Evolutionary conservation across 2,888 invertebrate genomes (phyloP), one percentile per base, ranked within the genome.

Genomic region (Drymonia ruficornis): DNA sequence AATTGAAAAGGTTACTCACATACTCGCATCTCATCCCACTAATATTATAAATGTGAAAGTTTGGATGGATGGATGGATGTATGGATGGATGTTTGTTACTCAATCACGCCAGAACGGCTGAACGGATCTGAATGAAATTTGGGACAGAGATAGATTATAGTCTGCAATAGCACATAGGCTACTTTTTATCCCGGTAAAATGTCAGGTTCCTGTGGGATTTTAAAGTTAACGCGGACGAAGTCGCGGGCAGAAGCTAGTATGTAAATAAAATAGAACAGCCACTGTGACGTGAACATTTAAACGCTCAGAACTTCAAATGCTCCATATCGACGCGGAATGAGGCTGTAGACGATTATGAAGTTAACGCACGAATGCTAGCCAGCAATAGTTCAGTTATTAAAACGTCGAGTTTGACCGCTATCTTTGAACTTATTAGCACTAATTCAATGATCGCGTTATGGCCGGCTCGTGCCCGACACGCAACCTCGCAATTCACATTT

Each of bases 361-460:
- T 65, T 67, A 60, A 65, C 63, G 65, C 69, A 68, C 67, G 61
- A 65, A 64, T 52, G 49, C 51, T 59, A 15, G 55, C n/a, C n/a
- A 66, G 61, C 60, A 67, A 65, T 72, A 61, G 49, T 65, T 69
- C 56, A 65, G 67, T 72, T 73, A 72, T 75, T 73, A 74, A 63
- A 78, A 74, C 70, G 73, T 79, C 72, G 72, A 66, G 65, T 72
- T 65, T 65, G 76, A 70, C 76, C 79, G 78, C 72, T 82, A 81
- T 80, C 81, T 81, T 72, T 78, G 75, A 80, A 81, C 81, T 82
- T 83, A 80, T 83, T 83, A 80, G 71, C 78, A 76, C 81, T 87
- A 87, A 89, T 86, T 82, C 84, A 84, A 85, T 84, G 87, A 86
- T 89, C 81, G 86, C 84, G 83, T 84, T 84, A 81, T 75, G 69